phyloP scores from a whole-genome alignment of 1,140 invertebrate species.

The Caenorhabditis elegans region WBcel235 BX284605.5:5797501-5798000 shows the following conservation, averaged over 20 bases:
- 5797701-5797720: no score
- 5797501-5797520: constrained; percentile 3
- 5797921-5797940: constrained; percentile 53
- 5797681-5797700: constrained; percentile 37
- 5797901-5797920: constrained; percentile 36
- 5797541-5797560: constrained; percentile 50
- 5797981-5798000: constrained; percentile 48
- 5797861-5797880: constrained; percentile 36
- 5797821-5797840: no score
- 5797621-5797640: constrained; percentile 44
- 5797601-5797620: constrained; percentile 51
- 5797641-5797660: constrained; percentile 20
- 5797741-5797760: no score
- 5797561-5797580: constrained; percentile 49
- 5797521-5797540: not conserved
- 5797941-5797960: constrained; percentile 50
- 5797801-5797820: no score
- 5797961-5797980: constrained; percentile 41
- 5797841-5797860: no score
- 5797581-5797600: constrained; percentile 54
- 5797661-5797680: constrained; percentile 24
- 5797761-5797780: no score
- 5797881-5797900: constrained; percentile 34
- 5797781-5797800: no score
- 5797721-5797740: no score